phyloP scores from a whole-genome alignment of 2,113 vertebrate species.

The Mesoclemmys tuberculata region DNA sequence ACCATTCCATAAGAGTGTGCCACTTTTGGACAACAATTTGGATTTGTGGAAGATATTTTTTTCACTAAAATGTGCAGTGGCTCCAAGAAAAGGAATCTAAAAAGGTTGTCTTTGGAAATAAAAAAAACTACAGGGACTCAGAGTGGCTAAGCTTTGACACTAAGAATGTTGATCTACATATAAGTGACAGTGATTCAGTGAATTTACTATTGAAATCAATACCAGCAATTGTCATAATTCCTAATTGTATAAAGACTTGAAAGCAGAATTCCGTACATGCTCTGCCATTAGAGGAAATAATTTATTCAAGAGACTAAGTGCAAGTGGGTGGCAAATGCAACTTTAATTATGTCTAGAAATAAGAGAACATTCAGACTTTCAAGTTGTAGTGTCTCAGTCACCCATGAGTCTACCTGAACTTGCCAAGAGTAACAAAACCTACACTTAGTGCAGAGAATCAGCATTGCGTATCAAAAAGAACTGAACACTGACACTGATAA shows the following conservation, averaged over 20 bases:
- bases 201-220: slow-evolving; percentile 30
- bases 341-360: not conserved
- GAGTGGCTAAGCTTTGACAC: not conserved
- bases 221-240: not conserved
- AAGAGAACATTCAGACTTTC: not conserved
- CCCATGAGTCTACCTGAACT: not conserved
- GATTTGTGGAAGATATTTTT: not conserved
- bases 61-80: not conserved
- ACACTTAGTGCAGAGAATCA: not conserved
- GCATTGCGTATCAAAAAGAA: not conserved
- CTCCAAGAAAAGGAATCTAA: not conserved
- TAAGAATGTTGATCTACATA: not conserved
- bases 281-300: not conserved
- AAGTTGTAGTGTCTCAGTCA: not conserved
- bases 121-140: not conserved
- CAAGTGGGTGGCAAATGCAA: not conserved
- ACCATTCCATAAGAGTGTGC: not conserved
- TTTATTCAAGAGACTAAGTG: not conserved
- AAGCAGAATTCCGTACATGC: not conserved
- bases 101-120: not conserved
- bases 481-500: not conserved
- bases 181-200: not conserved
- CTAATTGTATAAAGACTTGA: not conserved
- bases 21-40: not conserved
- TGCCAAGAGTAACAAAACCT: not conserved